A percentile compares a stretch with the other conserved stretches of the same genome.
phyloP scores from a whole-genome alignment of 2,113 vertebrate species.

The Oreotrochilus melanogaster region DNA sequence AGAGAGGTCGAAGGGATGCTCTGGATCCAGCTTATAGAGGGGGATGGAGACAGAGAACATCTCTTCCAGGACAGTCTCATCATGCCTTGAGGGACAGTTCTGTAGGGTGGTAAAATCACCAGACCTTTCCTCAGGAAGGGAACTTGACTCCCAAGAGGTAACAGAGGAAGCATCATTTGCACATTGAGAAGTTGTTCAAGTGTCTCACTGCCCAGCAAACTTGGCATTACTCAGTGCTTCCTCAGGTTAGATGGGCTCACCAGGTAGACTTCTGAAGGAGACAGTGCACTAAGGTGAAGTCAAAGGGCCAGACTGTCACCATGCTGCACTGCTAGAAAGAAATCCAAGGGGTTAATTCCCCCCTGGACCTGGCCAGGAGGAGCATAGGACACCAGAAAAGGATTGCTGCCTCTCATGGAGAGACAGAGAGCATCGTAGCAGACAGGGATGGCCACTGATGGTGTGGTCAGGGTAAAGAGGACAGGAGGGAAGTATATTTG shows the following conservation, averaged over 20 bases:
- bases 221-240: fast-evolving
- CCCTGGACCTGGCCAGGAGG: not conserved
- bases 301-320: not conserved
- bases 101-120: not conserved
- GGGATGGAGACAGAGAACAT: fast-evolving
- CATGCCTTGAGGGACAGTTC: not conserved
- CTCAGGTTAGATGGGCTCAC: not conserved
- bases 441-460: fast-evolving
- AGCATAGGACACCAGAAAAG: not conserved
- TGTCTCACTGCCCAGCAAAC: not conserved
- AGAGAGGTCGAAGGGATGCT: not conserved
- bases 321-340: not conserved
- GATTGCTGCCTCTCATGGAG: not conserved
- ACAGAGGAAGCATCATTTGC: not conserved
- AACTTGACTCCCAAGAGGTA: not conserved
- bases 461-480: not conserved
- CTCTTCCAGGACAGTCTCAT: not conserved
- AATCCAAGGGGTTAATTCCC: not conserved
- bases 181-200: not conserved
- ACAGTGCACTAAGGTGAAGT: not conserved
- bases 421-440: not conserved
- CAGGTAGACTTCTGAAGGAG: not conserved
- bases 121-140: not conserved
- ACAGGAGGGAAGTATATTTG: not conserved
- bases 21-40: not conserved